Percentiles rank a stretch among this genome's conserved stretches.
Conservation (phyloP, 1,140 invertebrate genomes). For the Drosophila bocki region DNA sequence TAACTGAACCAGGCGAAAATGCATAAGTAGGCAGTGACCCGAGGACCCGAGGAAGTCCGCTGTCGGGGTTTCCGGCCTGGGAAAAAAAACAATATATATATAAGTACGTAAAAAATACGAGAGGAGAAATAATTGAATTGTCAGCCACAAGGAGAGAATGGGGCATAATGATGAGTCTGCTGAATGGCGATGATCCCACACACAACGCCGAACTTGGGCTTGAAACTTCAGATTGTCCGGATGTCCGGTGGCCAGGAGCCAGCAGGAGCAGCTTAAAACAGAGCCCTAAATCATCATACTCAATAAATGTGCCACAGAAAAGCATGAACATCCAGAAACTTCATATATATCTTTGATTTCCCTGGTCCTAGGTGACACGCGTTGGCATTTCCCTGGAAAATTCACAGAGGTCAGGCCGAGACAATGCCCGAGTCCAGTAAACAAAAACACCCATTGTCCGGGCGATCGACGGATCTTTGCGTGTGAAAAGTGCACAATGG, state of each 20-base stretch:
- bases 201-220: constrained; percentile 27
- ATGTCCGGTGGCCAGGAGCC: constrained; percentile 36
- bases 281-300: background rate
- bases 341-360: constrained; percentile 8
- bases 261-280: background rate
- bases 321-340: background rate
- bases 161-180: constrained; percentile 23
- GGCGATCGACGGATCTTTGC: constrained; percentile 2
- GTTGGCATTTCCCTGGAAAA: constrained; percentile 36
- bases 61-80: constrained; percentile 62
- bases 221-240: constrained; percentile 29
- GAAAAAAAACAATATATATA: constrained; percentile 1
- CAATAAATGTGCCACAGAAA: background rate
- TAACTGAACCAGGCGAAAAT: constrained; percentile 47
- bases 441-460: constrained; percentile 50
- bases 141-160: constrained; percentile 14
- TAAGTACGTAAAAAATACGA: background rate
- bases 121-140: constrained; percentile 41
- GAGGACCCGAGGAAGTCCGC: constrained; percentile 38
- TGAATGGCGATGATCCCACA: constrained; percentile 28
- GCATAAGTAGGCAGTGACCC: constrained; percentile 66
- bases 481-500: constrained; percentile 56
- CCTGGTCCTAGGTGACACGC: constrained; percentile 16
- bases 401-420: background rate
- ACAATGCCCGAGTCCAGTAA: constrained; percentile 18